phyloP scores from a whole-genome alignment of 2,113 vertebrate genomes.

The Pseudopipra pipra region DNA sequence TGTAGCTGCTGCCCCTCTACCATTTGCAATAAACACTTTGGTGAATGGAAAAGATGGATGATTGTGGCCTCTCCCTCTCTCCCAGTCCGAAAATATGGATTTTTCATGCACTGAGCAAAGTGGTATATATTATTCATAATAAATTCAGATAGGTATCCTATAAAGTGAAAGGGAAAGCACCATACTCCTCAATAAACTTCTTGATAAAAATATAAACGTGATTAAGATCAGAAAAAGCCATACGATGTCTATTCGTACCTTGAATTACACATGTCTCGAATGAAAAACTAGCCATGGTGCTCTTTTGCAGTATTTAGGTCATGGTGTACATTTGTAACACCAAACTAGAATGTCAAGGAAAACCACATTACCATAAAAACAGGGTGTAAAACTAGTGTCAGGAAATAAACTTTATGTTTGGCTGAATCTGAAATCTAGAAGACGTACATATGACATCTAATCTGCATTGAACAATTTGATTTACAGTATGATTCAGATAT shows the following conservation, averaged over 20 bases:
- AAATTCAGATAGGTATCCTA: not conserved
- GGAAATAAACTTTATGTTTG: not conserved
- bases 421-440: not conserved
- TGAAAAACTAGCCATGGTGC: not conserved
- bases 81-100: not conserved
- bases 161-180: not conserved
- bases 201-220: not conserved
- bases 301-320: not conserved
- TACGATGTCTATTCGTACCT: not conserved
- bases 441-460: not conserved
- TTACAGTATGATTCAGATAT: not conserved
- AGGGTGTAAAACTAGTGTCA: not conserved
- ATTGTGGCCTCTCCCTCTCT: too few relatives aligned
- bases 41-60: not conserved
- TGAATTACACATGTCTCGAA: not conserved
- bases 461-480: not conserved
- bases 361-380: not conserved
- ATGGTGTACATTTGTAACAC: not conserved
- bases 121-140: not conserved
- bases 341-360: not conserved
- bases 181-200: not conserved
- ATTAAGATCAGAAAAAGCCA: not conserved
- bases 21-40: rapidly evolving
- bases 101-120: not conserved
- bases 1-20: not conserved